A percentile compares a stretch with the other conserved stretches of the same genome.
Conservation (phyloP, 2,888 invertebrate species). For the Cartodere bifasciata region DNA sequence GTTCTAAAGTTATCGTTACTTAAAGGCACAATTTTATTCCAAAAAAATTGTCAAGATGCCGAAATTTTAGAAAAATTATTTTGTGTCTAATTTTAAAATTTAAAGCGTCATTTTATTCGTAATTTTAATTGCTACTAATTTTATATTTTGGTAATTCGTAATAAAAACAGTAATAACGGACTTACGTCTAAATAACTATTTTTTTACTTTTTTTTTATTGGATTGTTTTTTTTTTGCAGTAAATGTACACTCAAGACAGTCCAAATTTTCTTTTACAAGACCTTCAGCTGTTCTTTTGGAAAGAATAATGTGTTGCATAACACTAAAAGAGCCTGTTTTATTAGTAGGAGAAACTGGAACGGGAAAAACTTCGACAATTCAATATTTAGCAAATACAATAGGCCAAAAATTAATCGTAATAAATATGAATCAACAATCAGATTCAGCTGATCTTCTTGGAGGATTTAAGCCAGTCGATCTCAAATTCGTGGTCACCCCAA, state of each 20-base stretch:
- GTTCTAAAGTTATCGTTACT: too few relatives aligned
- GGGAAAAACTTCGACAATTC: slow-evolving; percentile 92
- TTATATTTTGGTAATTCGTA: too few relatives aligned
- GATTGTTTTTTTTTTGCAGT: too few relatives aligned
- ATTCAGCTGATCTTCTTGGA: slow-evolving; percentile 90
- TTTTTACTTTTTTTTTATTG: neutral
- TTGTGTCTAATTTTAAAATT: too few relatives aligned
- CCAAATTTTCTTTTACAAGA: slow-evolving; percentile 71
- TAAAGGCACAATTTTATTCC: too few relatives aligned
- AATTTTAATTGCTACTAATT: too few relatives aligned
- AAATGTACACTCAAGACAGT: slow-evolving; percentile 18
- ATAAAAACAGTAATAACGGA: too few relatives aligned
- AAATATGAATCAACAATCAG: slow-evolving; percentile 98
- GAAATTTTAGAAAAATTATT: too few relatives aligned
- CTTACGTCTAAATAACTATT: too few relatives aligned
- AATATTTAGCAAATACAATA: slow-evolving; percentile 74
- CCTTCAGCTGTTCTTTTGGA: slow-evolving; percentile 75
- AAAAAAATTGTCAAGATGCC: too few relatives aligned
- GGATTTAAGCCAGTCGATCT: slow-evolving; percentile 95
- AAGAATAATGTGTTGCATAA: slow-evolving; percentile 73
- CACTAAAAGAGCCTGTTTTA: slow-evolving; percentile 76
- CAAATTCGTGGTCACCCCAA: slow-evolving; percentile 67
- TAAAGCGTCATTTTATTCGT: too few relatives aligned
- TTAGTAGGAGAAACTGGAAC: slow-evolving; percentile 98
- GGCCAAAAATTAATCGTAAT: slow-evolving; percentile 83